Percentiles rank a stretch among this genome's conserved stretches.
Evolutionary conservation across 2,113 vertebrate species (phyloP).

Genomic region (Perca flavescens): DNA sequence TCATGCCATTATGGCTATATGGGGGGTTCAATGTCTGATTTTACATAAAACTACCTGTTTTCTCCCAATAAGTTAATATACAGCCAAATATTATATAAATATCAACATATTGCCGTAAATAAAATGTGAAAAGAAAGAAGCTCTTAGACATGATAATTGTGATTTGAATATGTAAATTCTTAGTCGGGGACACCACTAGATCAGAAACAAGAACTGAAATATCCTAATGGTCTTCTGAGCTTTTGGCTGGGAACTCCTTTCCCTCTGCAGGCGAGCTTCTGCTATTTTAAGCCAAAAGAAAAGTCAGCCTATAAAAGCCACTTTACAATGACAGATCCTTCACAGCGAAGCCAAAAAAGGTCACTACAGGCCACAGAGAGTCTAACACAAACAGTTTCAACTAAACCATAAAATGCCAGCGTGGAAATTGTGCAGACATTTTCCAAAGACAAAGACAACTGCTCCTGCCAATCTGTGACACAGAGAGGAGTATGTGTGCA

Average conservation of each 20-base stretch:
- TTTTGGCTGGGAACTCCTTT: not conserved
- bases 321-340: conserved; percentile 61
- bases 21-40: too few relatives aligned
- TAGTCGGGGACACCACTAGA: too few relatives aligned
- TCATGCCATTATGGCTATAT: too few relatives aligned
- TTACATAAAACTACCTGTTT: too few relatives aligned
- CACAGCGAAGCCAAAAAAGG: conserved; percentile 51
- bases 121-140: too few relatives aligned
- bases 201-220: not conserved
- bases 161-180: too few relatives aligned
- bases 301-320: conserved; percentile 58
- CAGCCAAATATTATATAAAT: too few relatives aligned
- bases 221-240: not conserved
- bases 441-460: conserved; percentile 62
- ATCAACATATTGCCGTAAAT: too few relatives aligned
- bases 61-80: too few relatives aligned
- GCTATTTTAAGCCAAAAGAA: conserved; percentile 61
- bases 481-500: conserved; percentile 31
- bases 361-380: conserved; percentile 25
- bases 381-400: conserved; percentile 47
- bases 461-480: conserved; percentile 54
- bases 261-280: conserved; percentile 16
- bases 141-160: too few relatives aligned
- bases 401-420: conserved; percentile 32
- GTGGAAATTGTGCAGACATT: conserved; percentile 61